Evolutionary conservation across 2,797 vertebrate genomes (phyloP), one percentile per base, ranked within the genome.

Genomic region (Halcyon chelicuti): DNA sequence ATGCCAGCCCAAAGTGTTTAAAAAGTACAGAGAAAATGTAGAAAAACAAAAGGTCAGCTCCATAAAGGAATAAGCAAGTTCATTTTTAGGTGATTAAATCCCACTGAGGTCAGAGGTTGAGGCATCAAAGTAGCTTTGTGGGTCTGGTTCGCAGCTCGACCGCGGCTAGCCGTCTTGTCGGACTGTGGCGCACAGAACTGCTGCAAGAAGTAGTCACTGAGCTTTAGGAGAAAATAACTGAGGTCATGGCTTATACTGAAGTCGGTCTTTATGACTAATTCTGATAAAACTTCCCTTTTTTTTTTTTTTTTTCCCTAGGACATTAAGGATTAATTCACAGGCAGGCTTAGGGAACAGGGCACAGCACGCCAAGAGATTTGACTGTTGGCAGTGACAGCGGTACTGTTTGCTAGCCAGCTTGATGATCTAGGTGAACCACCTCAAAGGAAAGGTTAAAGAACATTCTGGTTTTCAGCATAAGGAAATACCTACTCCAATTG

Each of bases 211-310:
- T 10, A 80, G 74, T 77, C 61, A 73, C 49, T 63, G 71, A 86
- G 95, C 96, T 97, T 88, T 66, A 93, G 71, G 17, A 72, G 40
- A 72, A 96, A 95, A 66, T 55, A 88, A 68, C 19, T 21, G 46
- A 49, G 82, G 39, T 25, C 58, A 66, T 46, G 46, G 78, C 44
- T 96, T 84, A 60, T 60, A 86, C 28, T 28, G 29, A 78, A 94
- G 29, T 77, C 28, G 54, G 79, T 81, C 78, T 88, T 90, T 91
- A 75, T 88, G 54, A 80, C 39, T 84, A 84, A 93, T 91, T 91
- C 58, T 80, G 54, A 71, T 52, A 86, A 95, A 89, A 40, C 16
- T 84, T 94, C 55, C 35, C 57, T 20, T 65, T 23, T 47, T 15
- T 40, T 29, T 12, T 22, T 39, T 35, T 57, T 42, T 14, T 19